Percentiles rank a stretch among this genome's conserved stretches.
Conservation (phyloP, 2,113 vertebrate species). For the Ictalurus furcatus region DNA sequence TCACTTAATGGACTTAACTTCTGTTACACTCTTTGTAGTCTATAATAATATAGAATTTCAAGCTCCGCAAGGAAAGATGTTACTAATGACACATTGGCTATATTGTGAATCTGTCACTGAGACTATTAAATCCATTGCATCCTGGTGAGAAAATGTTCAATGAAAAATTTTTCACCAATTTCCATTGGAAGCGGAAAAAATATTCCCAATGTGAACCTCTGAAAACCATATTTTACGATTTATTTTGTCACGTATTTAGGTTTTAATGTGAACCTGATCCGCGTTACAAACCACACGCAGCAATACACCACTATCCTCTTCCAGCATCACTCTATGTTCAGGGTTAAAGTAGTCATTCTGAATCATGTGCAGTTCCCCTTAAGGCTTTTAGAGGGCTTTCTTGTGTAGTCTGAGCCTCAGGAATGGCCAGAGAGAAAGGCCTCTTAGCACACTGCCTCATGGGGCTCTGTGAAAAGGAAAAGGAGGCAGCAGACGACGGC, state of each 20-base stretch:
- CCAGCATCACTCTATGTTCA: neutral
- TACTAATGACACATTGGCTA: neutral
- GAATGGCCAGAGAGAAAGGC: constrained; percentile 31
- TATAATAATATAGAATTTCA: neutral
- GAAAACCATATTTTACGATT: neutral
- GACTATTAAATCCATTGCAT: neutral
- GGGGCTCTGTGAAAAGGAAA: constrained; percentile 24
- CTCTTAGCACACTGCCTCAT: constrained; percentile 31
- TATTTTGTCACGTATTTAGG: neutral
- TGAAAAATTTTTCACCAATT: neutral
- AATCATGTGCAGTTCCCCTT: constrained; percentile 1
- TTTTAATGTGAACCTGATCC: neutral
- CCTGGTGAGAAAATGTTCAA: neutral
- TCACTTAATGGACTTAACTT: neutral
- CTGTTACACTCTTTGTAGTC: neutral
- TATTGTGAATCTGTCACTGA: neutral
- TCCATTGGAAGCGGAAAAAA: neutral
- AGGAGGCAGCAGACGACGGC: constrained; percentile 3
- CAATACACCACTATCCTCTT: neutral
- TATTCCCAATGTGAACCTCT: neutral
- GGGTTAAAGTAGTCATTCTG: constrained; percentile 2
- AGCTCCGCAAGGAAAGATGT: neutral
- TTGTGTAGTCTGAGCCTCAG: constrained; percentile 11
- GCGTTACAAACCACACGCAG: neutral
- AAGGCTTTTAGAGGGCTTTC: constrained; percentile 34